These are phyloP conservation scores for Excalfactoria chinensis DNA, from an alignment of 2,113 vertebrate species.

Conservation along the genomic window DNA sequence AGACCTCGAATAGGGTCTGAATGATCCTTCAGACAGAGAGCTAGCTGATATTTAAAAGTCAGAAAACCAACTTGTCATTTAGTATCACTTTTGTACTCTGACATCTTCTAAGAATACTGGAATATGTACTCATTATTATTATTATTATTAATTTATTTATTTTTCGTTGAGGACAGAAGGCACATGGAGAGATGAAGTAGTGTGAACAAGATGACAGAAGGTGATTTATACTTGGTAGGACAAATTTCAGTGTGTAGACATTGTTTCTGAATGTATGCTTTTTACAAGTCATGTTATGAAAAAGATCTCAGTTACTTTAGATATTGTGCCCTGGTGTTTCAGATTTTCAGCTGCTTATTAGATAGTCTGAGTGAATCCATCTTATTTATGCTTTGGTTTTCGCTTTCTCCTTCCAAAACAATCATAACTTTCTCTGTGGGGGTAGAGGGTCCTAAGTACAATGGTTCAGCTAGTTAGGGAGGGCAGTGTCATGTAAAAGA, in stretches of 20 bases:
- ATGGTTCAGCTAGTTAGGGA: background rate
- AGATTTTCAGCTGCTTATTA: conserved; percentile 14
- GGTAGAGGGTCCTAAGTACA: background rate
- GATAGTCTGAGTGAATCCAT: background rate
- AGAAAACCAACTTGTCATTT: background rate
- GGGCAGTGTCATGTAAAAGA: background rate
- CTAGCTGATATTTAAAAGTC: background rate
- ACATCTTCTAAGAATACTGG: background rate
- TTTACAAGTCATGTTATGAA: background rate
- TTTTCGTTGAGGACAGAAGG: background rate
- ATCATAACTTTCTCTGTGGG: background rate
- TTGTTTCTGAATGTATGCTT: background rate
- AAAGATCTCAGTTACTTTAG: background rate
- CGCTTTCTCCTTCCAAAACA: conserved; percentile 6
- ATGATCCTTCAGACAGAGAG: background rate
- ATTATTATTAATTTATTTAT: too few species aligned
- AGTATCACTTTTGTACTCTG: background rate
- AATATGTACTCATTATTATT: background rate
- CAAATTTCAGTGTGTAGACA: background rate
- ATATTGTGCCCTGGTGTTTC: background rate
- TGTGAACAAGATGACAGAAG: background rate
- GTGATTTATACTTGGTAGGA: background rate
- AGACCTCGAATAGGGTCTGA: background rate
- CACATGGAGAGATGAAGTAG: background rate
- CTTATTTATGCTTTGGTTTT: background rate